Conservation (phyloP, 2,113 vertebrate species). For the Stictonetta naevosa region DNA sequence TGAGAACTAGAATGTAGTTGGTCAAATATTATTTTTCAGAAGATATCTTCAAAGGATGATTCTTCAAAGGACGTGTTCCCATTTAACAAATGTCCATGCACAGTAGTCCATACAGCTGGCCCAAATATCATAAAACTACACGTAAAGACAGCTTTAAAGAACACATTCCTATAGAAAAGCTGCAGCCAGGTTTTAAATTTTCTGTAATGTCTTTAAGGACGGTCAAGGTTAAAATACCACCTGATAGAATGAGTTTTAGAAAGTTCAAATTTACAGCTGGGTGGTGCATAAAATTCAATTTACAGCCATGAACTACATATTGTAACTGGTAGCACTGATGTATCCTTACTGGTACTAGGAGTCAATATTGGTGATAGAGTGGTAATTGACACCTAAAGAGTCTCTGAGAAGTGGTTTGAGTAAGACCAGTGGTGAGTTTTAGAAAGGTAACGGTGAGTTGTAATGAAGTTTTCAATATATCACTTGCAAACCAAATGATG, state of each 20-base stretch:
- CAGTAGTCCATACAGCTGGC: background rate
- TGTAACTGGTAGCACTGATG: background rate
- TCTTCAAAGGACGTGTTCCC: background rate
- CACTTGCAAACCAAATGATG: background rate
- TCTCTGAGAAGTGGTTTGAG: background rate
- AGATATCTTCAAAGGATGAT: background rate
- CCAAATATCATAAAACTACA: background rate
- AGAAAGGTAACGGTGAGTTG: background rate
- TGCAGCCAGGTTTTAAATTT: background rate
- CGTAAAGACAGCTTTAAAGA: background rate
- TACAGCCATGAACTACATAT: background rate
- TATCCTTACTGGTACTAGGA: background rate
- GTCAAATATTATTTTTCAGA: background rate
- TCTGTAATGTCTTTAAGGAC: background rate
- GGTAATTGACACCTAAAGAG: background rate
- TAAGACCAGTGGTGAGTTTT: background rate
- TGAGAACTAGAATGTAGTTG: background rate
- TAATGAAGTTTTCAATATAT: background rate
- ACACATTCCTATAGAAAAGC: background rate
- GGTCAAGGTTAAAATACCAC: too few species aligned
- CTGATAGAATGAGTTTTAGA: background rate
- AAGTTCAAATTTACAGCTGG: background rate
- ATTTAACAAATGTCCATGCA: background rate
- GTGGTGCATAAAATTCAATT: background rate
- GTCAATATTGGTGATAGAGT: background rate